Evolutionary conservation across 2,113 vertebrate genomes (phyloP), one percentile per base, ranked within the genome.

Genomic region (Cottus gobio): DNA sequence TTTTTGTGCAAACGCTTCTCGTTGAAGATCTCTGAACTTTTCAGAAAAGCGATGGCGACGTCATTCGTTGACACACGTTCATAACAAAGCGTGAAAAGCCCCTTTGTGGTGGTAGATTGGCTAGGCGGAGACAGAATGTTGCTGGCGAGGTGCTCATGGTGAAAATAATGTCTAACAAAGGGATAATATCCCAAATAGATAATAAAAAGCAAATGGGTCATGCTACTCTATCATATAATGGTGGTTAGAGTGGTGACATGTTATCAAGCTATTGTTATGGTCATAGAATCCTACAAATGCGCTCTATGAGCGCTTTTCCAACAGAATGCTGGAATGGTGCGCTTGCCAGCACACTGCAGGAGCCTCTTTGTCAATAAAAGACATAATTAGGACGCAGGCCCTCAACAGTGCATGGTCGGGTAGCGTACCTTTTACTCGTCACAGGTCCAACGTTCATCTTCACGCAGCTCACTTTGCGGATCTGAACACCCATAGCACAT

Each of bases 401-500:
- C 24, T 28, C 1, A 56, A 28, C 4, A 9, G 24, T 26, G 24
- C 54, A 12, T 7, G 54, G 24, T 15, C 12, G 24, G 24, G 42
- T 10, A 65, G 2, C 39, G 28, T 96, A 99, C 98, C 97, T 98
- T 95, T 97, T 99, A 75, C 85, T 91, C 56, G 95, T 83, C 56
- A 98, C 96, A n/a, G 96, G 94, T 76, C 97, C 97, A 34, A 90
- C 80, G 7, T 93, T 95, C 87, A 87, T 95, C 93, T 95, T 98
- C 82, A 95, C 74, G 89, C 98, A 99, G 92, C 87, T 95, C 67
- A 96, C 95, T 44, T 91, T 97, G 65, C 98, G 96, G 0, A 90
- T 96, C 92, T 98, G 97, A 7, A 96, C 80, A 4, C 98, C 98
- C 9, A 94, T 91, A 0, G 96, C 94, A 63, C 98, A 98, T 0